Evolutionary conservation across 1,140 invertebrate species (phyloP).

Genomic region (Leptoteleia sp.): DNA sequence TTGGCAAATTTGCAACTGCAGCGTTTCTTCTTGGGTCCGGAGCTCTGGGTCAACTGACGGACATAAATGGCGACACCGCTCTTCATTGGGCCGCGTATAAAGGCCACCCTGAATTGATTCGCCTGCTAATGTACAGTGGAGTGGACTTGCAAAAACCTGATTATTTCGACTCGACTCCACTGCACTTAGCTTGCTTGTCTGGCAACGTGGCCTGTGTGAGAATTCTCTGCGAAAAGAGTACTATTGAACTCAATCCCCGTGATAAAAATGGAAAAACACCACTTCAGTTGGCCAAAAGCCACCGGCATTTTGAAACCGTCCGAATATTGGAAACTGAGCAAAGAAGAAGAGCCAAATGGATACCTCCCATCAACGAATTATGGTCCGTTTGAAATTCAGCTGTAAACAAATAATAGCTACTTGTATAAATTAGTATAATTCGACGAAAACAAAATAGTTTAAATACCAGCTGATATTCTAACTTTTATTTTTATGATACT

Average conservation of each 20-base stretch:
- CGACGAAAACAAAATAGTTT: too few species aligned
- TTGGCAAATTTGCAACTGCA: constrained; percentile 93
- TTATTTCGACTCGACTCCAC: constrained; percentile 94
- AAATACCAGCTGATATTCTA: too few species aligned
- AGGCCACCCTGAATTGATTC: constrained; percentile 92
- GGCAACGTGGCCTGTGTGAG: constrained; percentile 91
- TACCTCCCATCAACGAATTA: constrained; percentile 91
- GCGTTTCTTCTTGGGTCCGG: constrained; percentile 94
- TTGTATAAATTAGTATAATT: too few species aligned
- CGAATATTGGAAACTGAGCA: constrained; percentile 90
- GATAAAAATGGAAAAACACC: constrained; percentile 97
- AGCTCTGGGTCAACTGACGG: constrained; percentile 90
- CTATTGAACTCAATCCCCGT: constrained; percentile 90
- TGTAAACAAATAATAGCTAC: too few species aligned
- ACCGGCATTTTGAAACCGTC: constrained; percentile 91
- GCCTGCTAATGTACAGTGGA: constrained; percentile 94
- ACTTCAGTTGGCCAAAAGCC: constrained; percentile 91
- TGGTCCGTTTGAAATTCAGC: constrained; percentile 83
- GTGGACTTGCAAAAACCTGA: constrained; percentile 93
- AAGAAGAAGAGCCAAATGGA: constrained; percentile 89
- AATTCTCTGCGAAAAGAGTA: constrained; percentile 93
- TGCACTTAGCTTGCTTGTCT: constrained; percentile 95
- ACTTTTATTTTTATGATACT: too few species aligned
- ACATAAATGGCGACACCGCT: constrained; percentile 95
- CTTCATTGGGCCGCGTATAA: constrained; percentile 97